Conservation (phyloP, 2,113 vertebrate species). For the Felis catus region F.catus_Fca126_mat1.0 CM031419.1:205877001-205877500, state of each 20-base stretch:
- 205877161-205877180: fast-evolving
- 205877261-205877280: neutral
- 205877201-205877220: neutral
- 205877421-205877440: fast-evolving
- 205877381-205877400: fast-evolving
- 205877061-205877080: no score
- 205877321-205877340: fast-evolving
- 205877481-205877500: neutral
- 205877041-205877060: neutral
- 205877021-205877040: fast-evolving
- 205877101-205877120: neutral
- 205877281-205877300: neutral
- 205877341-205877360: neutral
- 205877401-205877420: neutral
- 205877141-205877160: neutral
- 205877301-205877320: neutral
- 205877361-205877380: neutral
- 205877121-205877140: no score
- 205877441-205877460: fast-evolving
- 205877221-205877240: fast-evolving
- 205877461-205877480: no score
- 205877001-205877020: neutral
- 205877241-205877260: neutral
- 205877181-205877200: neutral
- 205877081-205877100: no score